These are phyloP conservation scores for Anguilla anguilla DNA, from an alignment of 2,797 vertebrate genomes.

Conservation along the genomic window DNA sequence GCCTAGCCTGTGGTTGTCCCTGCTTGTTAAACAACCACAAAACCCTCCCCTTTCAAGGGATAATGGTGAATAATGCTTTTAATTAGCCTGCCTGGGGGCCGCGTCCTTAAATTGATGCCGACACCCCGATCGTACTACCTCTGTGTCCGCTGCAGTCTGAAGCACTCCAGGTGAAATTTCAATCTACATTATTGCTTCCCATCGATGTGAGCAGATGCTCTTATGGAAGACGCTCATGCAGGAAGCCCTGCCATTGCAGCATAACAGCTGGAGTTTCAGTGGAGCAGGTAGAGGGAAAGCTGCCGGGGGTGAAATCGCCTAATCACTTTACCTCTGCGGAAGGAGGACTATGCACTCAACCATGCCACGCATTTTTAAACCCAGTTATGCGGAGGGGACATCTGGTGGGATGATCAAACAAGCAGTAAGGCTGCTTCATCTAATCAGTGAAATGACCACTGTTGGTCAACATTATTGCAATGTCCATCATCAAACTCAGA, in stretches of 20 bases:
- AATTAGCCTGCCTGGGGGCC: conserved; percentile 36
- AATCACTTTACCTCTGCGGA: background rate
- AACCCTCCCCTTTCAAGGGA: conserved; percentile 34
- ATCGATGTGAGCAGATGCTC: background rate
- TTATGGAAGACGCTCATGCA: background rate
- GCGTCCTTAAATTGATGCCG: conserved; percentile 32
- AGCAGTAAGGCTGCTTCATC: background rate
- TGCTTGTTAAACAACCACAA: conserved; percentile 41
- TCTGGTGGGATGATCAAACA: background rate
- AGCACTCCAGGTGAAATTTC: background rate
- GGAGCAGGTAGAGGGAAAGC: background rate
- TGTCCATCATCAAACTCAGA: background rate
- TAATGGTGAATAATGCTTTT: conserved; percentile 50
- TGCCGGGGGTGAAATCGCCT: background rate
- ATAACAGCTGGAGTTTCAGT: background rate
- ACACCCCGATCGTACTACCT: background rate
- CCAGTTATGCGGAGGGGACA: background rate
- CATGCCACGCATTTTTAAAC: background rate
- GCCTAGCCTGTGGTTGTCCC: conserved; percentile 30
- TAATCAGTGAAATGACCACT: background rate
- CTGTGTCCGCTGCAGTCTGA: background rate
- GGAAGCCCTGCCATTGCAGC: background rate
- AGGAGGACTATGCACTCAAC: background rate
- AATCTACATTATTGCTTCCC: background rate
- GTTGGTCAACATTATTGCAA: background rate